Evolutionary conservation across 35 echinoderm and acorn worm species (phyloP).

Genomic region (Eucidaris tribuloides): DNA sequence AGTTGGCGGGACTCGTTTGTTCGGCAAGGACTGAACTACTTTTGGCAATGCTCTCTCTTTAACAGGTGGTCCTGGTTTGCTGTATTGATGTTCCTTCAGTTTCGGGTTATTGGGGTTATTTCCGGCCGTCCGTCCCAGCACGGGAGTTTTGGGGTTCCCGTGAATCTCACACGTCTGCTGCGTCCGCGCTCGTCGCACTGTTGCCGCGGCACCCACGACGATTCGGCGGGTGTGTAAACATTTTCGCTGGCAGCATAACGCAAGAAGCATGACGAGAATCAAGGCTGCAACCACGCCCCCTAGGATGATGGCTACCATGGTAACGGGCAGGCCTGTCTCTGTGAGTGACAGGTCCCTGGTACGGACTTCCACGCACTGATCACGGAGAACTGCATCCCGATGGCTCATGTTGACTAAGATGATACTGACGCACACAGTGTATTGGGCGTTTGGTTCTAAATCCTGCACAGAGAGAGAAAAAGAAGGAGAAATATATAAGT

Average conservation of each 20-base stretch:
- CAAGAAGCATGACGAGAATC: slow-evolving; percentile 46
- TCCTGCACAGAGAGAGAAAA: slow-evolving; percentile 47
- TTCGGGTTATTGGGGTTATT: not conserved
- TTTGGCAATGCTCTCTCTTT: slow-evolving; percentile 6
- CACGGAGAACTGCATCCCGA: slow-evolving; percentile 63
- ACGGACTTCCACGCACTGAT: slow-evolving; percentile 80
- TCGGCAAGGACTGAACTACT: not conserved
- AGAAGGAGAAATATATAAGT: not conserved
- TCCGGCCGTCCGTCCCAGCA: not conserved
- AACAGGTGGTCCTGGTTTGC: slow-evolving; percentile 7
- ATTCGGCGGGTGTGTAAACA: slow-evolving; percentile 20
- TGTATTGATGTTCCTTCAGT: slow-evolving; percentile 4
- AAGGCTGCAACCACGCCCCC: slow-evolving; percentile 41
- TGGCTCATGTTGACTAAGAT: slow-evolving; percentile 49
- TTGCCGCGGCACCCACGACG: not conserved
- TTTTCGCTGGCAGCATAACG: slow-evolving; percentile 37
- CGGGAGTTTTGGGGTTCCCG: slow-evolving; percentile 1
- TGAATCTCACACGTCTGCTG: slow-evolving; percentile 26
- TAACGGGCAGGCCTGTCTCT: slow-evolving; percentile 12
- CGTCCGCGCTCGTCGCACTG: not conserved
- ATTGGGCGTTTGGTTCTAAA: slow-evolving; percentile 63
- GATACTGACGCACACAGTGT: slow-evolving; percentile 90
- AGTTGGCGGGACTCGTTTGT: not conserved
- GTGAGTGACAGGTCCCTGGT: slow-evolving; percentile 18
- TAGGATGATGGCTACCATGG: slow-evolving; percentile 51